Percentiles rank a stretch among this genome's conserved stretches.
These are phyloP conservation scores for Propithecus deckenii DNA, from an alignment of 2,797 vertebrate genomes.

Conservation along the genomic window DNA sequence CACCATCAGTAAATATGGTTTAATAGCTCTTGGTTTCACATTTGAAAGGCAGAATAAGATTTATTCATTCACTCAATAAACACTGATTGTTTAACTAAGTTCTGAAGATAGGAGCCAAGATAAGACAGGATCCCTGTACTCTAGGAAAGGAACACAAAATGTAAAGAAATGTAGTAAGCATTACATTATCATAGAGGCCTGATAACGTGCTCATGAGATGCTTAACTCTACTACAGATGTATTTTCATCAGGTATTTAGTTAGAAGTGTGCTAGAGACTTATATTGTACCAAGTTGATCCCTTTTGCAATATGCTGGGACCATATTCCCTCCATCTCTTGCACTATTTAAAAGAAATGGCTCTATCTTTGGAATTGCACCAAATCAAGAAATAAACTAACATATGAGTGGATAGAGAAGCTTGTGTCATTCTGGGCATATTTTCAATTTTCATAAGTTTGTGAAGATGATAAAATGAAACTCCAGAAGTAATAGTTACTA, in stretches of 20 bases:
- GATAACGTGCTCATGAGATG: not conserved
- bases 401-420: conserved; percentile 40
- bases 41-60: conserved; percentile 37
- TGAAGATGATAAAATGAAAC: conserved; percentile 39
- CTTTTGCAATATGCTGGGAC: not conserved
- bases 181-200: not conserved
- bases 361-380: conserved; percentile 56
- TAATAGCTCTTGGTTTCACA: conserved; percentile 43
- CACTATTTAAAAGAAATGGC: conserved; percentile 28
- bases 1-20: conserved; percentile 1
- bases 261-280: not conserved
- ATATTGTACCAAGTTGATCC: not conserved
- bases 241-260: conserved; percentile 33
- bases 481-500: conserved; percentile 45
- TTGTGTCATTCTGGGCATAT: conserved; percentile 48
- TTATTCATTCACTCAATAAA: conserved; percentile 5
- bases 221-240: not conserved
- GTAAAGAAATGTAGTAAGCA: not conserved
- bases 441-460: conserved; percentile 59
- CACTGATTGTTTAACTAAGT: not conserved
- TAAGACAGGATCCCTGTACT: not conserved
- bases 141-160: not conserved
- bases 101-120: not conserved
- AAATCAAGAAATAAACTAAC: conserved; percentile 58
- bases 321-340: not conserved